phyloP scores from a whole-genome alignment of 2,888 invertebrate genomes.

The Dasypogon diadema region DNA sequence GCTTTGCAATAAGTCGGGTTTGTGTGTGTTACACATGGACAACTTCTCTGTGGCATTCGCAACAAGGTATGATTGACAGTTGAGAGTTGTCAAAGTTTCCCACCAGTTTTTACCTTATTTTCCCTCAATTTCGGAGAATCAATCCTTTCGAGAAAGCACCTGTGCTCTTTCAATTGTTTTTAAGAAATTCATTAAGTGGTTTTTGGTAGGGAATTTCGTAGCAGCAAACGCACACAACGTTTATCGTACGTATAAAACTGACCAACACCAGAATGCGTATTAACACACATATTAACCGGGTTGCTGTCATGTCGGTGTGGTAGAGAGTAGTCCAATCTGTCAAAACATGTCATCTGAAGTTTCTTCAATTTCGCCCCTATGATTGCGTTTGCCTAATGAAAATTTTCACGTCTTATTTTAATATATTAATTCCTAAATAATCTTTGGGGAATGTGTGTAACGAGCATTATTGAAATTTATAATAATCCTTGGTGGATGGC shows the following conservation, averaged over 20 bases:
- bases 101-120: neutral
- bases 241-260: no score
- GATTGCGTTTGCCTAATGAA: slow-evolving; percentile 40
- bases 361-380: slow-evolving; percentile 44
- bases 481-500: neutral
- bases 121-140: no score
- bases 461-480: no score
- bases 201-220: no score
- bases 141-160: no score
- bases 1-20: slow-evolving; percentile 33
- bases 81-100: no score
- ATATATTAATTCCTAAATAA: neutral
- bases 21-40: slow-evolving; percentile 40
- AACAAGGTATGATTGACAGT: slow-evolving; percentile 38
- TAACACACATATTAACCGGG: neutral
- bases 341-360: slow-evolving; percentile 57
- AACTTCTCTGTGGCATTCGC: slow-evolving; percentile 21
- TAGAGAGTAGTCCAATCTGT: slow-evolving; percentile 54
- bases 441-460: neutral
- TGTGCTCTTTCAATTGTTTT: no score
- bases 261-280: no score
- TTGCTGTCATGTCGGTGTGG: neutral
- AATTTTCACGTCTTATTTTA: slow-evolving; percentile 5
- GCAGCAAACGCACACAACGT: no score
- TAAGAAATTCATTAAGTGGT: no score